Conservation (phyloP, 1,140 invertebrate species). For the Drosophila aff. region DNA sequence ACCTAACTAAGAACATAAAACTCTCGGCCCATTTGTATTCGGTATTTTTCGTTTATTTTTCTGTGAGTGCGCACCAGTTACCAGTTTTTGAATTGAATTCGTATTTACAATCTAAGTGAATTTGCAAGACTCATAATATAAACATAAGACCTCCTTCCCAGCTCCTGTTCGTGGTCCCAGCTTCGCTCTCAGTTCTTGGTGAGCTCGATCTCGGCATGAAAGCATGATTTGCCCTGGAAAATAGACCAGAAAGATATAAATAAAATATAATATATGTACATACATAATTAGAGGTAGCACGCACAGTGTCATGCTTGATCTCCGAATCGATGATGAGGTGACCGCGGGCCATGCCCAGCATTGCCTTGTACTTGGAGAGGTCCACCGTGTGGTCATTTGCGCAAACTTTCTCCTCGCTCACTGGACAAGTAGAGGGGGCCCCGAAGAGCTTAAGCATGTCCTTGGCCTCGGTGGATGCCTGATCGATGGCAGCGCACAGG, state of each 20-base stretch:
- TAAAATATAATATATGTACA: neutral
- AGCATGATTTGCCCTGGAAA: slow-evolving; percentile 78
- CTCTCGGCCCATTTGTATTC: neutral
- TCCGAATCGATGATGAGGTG: slow-evolving; percentile 72
- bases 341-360: slow-evolving; percentile 76
- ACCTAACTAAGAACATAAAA: neutral
- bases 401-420: slow-evolving; percentile 80
- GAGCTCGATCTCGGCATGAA: slow-evolving; percentile 79
- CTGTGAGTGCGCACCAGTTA: slow-evolving; percentile 53
- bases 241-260: slow-evolving; percentile 1
- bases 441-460: slow-evolving; percentile 78
- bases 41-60: slow-evolving; percentile 26
- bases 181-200: slow-evolving; percentile 57
- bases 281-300: slow-evolving; percentile 5
- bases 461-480: slow-evolving; percentile 69
- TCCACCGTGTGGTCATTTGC: slow-evolving; percentile 73
- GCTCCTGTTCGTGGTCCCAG: neutral
- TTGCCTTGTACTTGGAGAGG: slow-evolving; percentile 78
- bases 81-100: slow-evolving; percentile 57
- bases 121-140: slow-evolving; percentile 71
- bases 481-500: slow-evolving; percentile 68
- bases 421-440: slow-evolving; percentile 72
- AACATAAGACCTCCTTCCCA: slow-evolving; percentile 12
- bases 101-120: slow-evolving; percentile 48
- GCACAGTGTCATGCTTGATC: slow-evolving; percentile 80